phyloP scores from a whole-genome alignment of 2,888 invertebrate genomes.

The Chorisops tibialis region DNA sequence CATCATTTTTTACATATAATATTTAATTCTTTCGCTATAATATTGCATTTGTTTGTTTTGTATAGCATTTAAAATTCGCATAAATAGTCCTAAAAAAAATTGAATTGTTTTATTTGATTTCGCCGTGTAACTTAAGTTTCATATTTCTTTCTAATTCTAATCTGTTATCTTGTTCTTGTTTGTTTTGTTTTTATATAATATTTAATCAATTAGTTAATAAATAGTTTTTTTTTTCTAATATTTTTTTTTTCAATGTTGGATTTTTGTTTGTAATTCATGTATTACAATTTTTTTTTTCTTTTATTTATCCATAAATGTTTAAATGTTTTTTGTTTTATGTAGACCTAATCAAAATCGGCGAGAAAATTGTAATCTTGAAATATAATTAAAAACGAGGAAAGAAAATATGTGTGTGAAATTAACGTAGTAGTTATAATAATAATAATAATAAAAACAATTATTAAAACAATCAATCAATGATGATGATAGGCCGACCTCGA shows the following conservation, averaged over 20 bases:
- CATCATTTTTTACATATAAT: too few relatives aligned
- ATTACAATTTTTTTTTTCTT: background rate
- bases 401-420: constrained; percentile 6
- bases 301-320: background rate
- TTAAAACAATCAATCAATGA: constrained; percentile 29
- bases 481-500: constrained; percentile 45
- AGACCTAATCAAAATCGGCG: too few relatives aligned
- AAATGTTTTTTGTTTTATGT: background rate
- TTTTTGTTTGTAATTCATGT: constrained; percentile 14
- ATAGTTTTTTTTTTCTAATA: constrained; percentile 4
- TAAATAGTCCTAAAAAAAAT: constrained; percentile 28
- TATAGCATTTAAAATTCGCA: constrained; percentile 25
- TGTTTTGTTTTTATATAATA: background rate
- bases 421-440: constrained; percentile 23
- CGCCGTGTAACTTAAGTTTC: constrained; percentile 16
- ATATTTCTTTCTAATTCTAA: too few relatives aligned
- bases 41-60: constrained; percentile 22
- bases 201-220: background rate
- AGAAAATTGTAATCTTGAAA: too few relatives aligned
- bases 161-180: background rate
- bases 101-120: constrained; percentile 18
- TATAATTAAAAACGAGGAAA: constrained; percentile 9
- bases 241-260: constrained; percentile 8
- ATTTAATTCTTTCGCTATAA: constrained; percentile 21
- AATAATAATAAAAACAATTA: constrained; percentile 23